phyloP scores from a whole-genome alignment of 2,797 vertebrate genomes.

The Pangasius sanitwongsei region DNA sequence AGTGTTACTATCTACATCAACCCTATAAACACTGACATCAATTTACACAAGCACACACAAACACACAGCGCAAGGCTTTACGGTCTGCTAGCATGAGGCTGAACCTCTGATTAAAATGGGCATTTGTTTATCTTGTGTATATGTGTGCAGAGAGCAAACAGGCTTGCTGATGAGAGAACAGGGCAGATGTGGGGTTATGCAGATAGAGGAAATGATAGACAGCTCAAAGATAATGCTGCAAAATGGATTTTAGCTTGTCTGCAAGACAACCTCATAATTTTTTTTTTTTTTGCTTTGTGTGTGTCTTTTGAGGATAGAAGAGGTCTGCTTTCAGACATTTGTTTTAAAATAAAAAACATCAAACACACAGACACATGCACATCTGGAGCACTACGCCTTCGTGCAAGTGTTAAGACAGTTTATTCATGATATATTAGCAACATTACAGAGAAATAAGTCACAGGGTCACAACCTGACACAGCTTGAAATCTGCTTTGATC shows the following conservation, averaged over 20 bases:
- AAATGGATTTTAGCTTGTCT: conserved; percentile 6
- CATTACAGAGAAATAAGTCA: not conserved
- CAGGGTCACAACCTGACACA: conserved; percentile 23
- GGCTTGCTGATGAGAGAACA: conserved; percentile 22
- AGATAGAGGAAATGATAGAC: conserved; percentile 31
- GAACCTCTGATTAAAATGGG: conserved; percentile 39
- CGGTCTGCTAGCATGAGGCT: conserved; percentile 34
- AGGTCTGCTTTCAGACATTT: conserved; percentile 70
- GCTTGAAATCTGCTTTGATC: conserved; percentile 29
- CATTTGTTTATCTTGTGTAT: conserved; percentile 37
- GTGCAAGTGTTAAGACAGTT: not conserved
- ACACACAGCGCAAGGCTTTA: conserved; percentile 16
- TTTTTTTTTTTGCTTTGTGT: not conserved
- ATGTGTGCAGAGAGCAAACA: not conserved
- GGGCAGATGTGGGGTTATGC: conserved; percentile 33
- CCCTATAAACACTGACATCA: conserved; percentile 42
- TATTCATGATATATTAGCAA: conserved; percentile 12
- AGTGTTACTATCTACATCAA: conserved; percentile 41
- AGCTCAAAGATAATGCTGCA: conserved; percentile 37
- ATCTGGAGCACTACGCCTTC: conserved; percentile 38
- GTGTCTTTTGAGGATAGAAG: conserved; percentile 62
- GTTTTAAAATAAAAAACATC: conserved; percentile 47
- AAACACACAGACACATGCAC: not conserved
- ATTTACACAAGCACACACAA: conserved; percentile 13
- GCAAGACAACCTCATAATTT: conserved; percentile 11